Percentiles rank a stretch among this genome's conserved stretches.
Conservation (phyloP, 23 tunicate species). For the Corella eumyota region DNA sequence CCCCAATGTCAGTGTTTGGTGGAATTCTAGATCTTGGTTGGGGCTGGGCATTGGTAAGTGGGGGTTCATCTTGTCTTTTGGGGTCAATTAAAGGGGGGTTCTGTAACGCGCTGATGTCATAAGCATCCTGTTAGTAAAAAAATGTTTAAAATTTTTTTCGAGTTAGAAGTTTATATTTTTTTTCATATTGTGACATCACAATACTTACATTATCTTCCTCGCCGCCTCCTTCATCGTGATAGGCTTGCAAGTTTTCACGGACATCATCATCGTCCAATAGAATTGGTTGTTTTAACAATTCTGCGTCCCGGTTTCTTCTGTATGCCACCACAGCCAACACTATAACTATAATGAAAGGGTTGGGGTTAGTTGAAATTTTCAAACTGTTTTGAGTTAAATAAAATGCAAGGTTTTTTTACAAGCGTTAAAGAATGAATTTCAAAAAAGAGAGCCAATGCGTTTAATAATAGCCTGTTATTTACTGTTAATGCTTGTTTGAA, state of each 20-base stretch:
- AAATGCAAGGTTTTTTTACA: too few species aligned
- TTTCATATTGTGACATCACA: not conserved
- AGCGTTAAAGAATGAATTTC: too few species aligned
- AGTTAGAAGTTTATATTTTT: not conserved
- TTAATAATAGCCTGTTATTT: not conserved
- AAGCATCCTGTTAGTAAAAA: constrained; percentile 35
- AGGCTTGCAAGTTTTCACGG: constrained; percentile 73
- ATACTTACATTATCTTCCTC: constrained; percentile 86
- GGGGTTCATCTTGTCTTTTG: constrained; percentile 36
- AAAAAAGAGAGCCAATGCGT: too few species aligned
- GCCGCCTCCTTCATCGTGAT: constrained; percentile 94
- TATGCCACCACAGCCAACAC: constrained; percentile 72
- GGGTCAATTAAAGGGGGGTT: constrained; percentile 32
- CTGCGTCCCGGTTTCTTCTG: constrained; percentile 40
- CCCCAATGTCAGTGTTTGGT: constrained; percentile 67
- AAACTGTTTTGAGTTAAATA: not conserved
- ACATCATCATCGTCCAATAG: constrained; percentile 89
- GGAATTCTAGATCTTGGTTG: constrained; percentile 30
- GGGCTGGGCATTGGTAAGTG: constrained; percentile 35
- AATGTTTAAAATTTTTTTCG: not conserved
- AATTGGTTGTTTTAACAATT: constrained; percentile 32
- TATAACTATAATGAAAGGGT: constrained; percentile 28
- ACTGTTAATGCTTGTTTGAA: too few species aligned
- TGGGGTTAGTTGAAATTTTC: constrained; percentile 2
- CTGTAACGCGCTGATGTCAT: constrained; percentile 68